These are phyloP conservation scores for Hyaena hyaena DNA, from an alignment of 2,113 vertebrate species.

Conservation along the genomic window DNA sequence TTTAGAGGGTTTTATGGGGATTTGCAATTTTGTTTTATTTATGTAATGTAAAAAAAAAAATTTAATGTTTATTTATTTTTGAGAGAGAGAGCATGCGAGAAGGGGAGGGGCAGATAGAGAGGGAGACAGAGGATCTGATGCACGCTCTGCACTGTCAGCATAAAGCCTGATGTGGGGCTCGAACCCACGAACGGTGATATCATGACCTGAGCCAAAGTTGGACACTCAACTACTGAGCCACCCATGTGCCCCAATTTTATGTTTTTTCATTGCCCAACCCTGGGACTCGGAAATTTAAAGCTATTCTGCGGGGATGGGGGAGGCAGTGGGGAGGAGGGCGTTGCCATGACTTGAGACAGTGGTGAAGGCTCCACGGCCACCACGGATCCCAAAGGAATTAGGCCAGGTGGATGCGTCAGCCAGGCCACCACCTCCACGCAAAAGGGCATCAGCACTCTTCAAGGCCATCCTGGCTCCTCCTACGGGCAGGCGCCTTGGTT, in stretches of 20 bases:
- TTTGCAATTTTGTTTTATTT: background rate
- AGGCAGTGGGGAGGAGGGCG: background rate
- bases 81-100: too few species aligned
- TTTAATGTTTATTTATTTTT: too few species aligned
- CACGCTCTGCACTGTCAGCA: too few species aligned
- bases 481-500: conserved; percentile 87
- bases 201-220: too few species aligned
- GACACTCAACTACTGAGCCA: too few species aligned
- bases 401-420: too few species aligned
- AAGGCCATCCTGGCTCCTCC: conserved; percentile 83
- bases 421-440: background rate
- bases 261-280: background rate
- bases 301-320: background rate
- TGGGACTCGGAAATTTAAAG: background rate
- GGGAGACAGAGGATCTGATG: too few species aligned
- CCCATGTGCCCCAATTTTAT: too few species aligned
- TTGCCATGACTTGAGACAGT: background rate
- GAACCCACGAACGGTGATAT: too few species aligned
- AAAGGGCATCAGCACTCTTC: background rate
- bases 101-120: too few species aligned
- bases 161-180: too few species aligned
- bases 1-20: background rate
- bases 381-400: background rate
- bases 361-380: background rate
- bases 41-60: too few species aligned